Conservation (phyloP, 2,888 invertebrate species). For the Biston betularia region DNA sequence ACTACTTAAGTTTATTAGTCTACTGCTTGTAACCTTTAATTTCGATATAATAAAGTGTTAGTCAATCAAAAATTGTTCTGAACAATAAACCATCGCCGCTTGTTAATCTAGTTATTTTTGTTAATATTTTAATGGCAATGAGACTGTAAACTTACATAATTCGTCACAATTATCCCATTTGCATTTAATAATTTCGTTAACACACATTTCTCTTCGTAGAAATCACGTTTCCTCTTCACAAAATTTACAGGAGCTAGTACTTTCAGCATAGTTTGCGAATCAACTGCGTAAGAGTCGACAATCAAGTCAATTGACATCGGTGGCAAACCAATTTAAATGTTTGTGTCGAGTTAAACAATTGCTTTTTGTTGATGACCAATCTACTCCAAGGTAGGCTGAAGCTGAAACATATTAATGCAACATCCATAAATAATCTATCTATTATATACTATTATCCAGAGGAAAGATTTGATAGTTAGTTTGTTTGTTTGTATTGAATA, state of each 20-base stretch:
- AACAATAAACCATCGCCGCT: too few relatives aligned
- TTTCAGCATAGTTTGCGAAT: conserved; percentile 37
- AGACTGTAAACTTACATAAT: conserved; percentile 33
- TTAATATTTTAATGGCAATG: background rate
- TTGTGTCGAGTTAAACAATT: conserved; percentile 13
- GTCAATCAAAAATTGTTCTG: too few relatives aligned
- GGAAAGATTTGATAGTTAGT: too few relatives aligned
- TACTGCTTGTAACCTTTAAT: too few relatives aligned
- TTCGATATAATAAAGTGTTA: too few relatives aligned
- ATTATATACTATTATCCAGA: too few relatives aligned
- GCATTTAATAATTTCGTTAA: conserved; percentile 40
- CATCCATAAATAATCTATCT: too few relatives aligned
- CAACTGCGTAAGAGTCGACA: conserved; percentile 12
- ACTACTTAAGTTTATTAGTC: too few relatives aligned
- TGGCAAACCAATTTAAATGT: conserved; percentile 40
- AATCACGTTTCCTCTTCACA: conserved; percentile 26
- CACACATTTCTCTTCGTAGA: conserved; percentile 40
- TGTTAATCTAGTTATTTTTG: too few relatives aligned
- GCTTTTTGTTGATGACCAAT: conserved; percentile 17
- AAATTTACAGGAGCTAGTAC: conserved; percentile 29
- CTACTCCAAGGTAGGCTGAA: background rate
- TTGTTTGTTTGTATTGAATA: too few relatives aligned
- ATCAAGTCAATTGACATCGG: conserved; percentile 39
- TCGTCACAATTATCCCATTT: conserved; percentile 38
- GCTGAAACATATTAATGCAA: background rate